phyloP scores from a whole-genome alignment of 1,140 invertebrate species.

The Antheraea mylitta region DNA sequence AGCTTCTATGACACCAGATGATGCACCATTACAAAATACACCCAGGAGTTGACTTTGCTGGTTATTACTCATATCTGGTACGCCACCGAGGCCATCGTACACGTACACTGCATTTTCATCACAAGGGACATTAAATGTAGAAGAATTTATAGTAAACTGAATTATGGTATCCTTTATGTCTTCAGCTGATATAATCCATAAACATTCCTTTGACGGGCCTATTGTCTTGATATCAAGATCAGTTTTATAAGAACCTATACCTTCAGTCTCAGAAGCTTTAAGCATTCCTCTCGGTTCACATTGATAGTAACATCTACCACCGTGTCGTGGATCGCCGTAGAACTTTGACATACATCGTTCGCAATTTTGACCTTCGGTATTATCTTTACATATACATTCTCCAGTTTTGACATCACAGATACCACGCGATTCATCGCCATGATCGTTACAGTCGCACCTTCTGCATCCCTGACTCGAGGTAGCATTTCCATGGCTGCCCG shows the following conservation, averaged over 20 bases:
- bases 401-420: conserved; percentile 91
- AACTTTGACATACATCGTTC: conserved; percentile 90
- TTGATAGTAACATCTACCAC: conserved; percentile 92
- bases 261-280: conserved; percentile 83
- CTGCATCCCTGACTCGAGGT: conserved; percentile 88
- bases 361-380: conserved; percentile 92
- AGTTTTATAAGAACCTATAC: conserved; percentile 86
- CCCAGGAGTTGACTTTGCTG: conserved; percentile 89
- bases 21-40: conserved; percentile 90
- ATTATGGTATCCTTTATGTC: conserved; percentile 78
- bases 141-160: conserved; percentile 81
- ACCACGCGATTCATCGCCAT: conserved; percentile 87
- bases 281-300: conserved; percentile 92
- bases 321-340: conserved; percentile 93
- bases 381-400: conserved; percentile 93
- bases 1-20: conserved; percentile 87
- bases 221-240: conserved; percentile 81
- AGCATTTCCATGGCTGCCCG: conserved; percentile 95
- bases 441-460: conserved; percentile 93
- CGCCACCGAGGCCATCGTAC: conserved; percentile 91
- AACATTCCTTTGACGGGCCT: conserved; percentile 87
- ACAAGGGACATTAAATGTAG: conserved; percentile 89
- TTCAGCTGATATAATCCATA: conserved; percentile 92
- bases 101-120: conserved; percentile 94
- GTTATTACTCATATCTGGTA: conserved; percentile 89